Conservation (phyloP, 1,140 invertebrate species). For the Zeugodacus cucurbitae region DNA sequence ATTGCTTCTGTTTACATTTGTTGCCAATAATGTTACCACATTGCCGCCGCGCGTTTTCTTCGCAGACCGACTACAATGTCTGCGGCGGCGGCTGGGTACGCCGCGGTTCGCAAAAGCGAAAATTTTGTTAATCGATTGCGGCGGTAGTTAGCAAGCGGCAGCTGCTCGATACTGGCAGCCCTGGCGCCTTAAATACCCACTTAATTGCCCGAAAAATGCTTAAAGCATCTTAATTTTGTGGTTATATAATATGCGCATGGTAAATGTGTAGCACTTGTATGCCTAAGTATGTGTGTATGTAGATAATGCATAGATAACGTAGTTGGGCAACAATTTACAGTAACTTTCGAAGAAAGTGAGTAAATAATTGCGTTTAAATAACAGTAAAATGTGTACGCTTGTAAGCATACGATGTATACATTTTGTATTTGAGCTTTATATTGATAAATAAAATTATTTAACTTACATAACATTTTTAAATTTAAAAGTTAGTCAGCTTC, state of each 20-base stretch:
- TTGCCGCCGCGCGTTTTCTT: neutral
- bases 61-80: neutral
- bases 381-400: neutral
- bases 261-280: too few relatives aligned
- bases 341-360: neutral
- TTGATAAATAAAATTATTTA: too few relatives aligned
- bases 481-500: too few relatives aligned
- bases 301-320: neutral
- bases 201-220: conserved; percentile 20
- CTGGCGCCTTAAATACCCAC: conserved; percentile 4
- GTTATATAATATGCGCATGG: neutral
- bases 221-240: conserved; percentile 5
- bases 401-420: neutral
- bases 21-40: neutral
- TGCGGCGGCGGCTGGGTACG: neutral
- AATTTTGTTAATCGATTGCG: conserved; percentile 3
- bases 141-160: neutral
- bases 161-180: neutral
- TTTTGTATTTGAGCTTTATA: neutral
- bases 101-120: neutral
- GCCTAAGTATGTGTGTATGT: neutral
- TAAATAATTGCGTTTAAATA: neutral
- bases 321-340: neutral
- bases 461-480: too few relatives aligned
- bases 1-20: neutral